Percentiles rank a stretch among this genome's conserved stretches.
These are phyloP conservation scores for Anseranas semipalmata DNA, from an alignment of 2,113 vertebrate species.

Conservation along the genomic window DNA sequence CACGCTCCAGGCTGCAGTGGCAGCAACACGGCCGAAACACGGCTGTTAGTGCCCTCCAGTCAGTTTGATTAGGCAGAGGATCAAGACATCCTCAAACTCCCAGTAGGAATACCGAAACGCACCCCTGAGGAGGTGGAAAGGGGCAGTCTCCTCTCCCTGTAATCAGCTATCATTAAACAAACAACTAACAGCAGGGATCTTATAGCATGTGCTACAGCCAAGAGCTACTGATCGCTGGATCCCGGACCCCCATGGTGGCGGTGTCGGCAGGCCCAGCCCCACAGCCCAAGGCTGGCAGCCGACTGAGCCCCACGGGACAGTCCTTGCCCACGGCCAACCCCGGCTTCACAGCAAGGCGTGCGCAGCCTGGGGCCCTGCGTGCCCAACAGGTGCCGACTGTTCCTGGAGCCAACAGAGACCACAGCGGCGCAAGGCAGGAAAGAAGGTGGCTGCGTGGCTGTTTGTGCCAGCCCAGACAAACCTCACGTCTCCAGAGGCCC, in stretches of 20 bases:
- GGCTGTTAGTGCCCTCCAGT: neutral
- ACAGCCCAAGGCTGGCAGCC: neutral
- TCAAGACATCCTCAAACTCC: neutral
- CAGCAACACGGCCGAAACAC: fast-evolving
- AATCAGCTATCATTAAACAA: neutral
- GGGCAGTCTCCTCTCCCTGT: neutral
- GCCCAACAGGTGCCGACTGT: neutral
- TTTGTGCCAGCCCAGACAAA: neutral
- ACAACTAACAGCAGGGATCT: neutral
- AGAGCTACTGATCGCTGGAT: neutral
- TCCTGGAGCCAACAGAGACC: neutral
- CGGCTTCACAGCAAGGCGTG: fast-evolving
- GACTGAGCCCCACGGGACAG: neutral
- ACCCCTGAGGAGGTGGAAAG: neutral
- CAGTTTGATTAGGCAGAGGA: neutral
- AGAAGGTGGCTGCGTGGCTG: neutral
- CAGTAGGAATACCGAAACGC: neutral
- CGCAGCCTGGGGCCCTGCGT: neutral
- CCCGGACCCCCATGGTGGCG: fast-evolving
- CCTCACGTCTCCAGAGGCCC: neutral
- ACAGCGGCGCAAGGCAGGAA: neutral
- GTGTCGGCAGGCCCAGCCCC: neutral
- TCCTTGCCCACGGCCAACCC: fast-evolving
- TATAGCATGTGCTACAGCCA: neutral
- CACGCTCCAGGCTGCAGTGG: neutral